Conservation (phyloP, 2,797 vertebrate species). For the Tauraco hartlaubi region DNA sequence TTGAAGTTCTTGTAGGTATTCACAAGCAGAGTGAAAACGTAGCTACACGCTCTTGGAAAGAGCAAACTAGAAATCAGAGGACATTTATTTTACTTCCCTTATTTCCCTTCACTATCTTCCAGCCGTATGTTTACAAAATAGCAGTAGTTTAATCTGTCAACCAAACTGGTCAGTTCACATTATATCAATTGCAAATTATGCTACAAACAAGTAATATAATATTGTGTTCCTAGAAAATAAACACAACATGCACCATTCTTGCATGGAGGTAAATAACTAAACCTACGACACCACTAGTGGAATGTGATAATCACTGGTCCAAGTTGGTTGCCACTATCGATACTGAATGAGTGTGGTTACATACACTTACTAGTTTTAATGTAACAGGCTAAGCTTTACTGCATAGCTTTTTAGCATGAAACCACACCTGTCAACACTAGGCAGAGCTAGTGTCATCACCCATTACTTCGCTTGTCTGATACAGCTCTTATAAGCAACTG, state of each 20-base stretch:
- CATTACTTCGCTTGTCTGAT: neutral
- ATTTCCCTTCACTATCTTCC: neutral
- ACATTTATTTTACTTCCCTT: neutral
- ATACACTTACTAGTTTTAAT: neutral
- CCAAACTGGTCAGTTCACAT: neutral
- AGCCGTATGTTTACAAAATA: slow-evolving; percentile 16
- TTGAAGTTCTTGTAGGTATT: neutral
- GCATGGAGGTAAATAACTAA: neutral
- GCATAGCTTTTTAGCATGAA: neutral
- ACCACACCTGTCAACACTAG: neutral
- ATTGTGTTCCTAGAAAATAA: neutral
- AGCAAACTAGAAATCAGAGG: slow-evolving; percentile 12
- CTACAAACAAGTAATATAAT: neutral
- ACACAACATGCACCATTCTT: neutral
- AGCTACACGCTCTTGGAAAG: neutral
- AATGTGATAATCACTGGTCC: neutral
- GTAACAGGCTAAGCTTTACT: neutral
- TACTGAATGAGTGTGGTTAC: neutral
- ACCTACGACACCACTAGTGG: neutral
- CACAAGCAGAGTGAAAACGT: neutral
- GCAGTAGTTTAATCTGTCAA: slow-evolving; percentile 6
- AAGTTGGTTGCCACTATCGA: neutral
- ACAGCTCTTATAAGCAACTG: neutral
- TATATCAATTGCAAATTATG: neutral
- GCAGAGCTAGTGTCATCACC: neutral